Evolutionary conservation across 2,888 invertebrate genomes (phyloP), one percentile per base, ranked within the genome.

Genomic region (Frankliniella intonsa): DNA sequence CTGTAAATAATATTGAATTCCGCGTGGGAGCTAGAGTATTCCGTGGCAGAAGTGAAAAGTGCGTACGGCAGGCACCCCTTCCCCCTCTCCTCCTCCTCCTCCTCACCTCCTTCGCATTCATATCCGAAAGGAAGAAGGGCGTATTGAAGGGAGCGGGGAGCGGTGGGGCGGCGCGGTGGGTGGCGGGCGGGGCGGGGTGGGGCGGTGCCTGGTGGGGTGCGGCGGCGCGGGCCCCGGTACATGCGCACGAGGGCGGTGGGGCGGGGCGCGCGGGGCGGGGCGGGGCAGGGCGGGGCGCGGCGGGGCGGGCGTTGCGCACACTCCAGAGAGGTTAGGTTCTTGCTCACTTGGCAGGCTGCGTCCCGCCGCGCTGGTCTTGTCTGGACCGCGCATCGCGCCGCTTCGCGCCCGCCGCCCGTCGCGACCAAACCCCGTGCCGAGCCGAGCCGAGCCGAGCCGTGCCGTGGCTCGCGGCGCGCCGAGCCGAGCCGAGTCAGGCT

Each of bases 261-360:
- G 22, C 25, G 69, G 9, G 69, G 69, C 69, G 25, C 69, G 69
- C 62, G 62, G 62, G 62, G 62, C 62, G 69, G 69, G 22, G 10
- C 10, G 69, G 69, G 69, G 25, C 10, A 22, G 25, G 3, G 69
- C 55, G 55, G 55, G 55, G 55, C 55, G 55, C 55, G 62, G 62
- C 1, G 62, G 62, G 62, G 14, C 17, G 62, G 62, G 62, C 62
- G 62, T n/a, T n/a, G 62, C 62, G 62, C 62, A 38, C 38, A 38
- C 38, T 38, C 38, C 38, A 38, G 38, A 38, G 38, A 38, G 38
- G 38, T 38, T 38, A 38, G 38, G 38, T 38, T 38, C 38, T 22
- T 76, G 69, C 69, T 76, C 69, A 76, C 69, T 76, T 76, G 69
- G 69, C 69, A 76, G 69, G 69, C 22, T 22, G 69, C 38, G 38